Evolutionary conservation across 2,797 vertebrate genomes (phyloP).

Genomic region (Streptopelia turtur): DNA sequence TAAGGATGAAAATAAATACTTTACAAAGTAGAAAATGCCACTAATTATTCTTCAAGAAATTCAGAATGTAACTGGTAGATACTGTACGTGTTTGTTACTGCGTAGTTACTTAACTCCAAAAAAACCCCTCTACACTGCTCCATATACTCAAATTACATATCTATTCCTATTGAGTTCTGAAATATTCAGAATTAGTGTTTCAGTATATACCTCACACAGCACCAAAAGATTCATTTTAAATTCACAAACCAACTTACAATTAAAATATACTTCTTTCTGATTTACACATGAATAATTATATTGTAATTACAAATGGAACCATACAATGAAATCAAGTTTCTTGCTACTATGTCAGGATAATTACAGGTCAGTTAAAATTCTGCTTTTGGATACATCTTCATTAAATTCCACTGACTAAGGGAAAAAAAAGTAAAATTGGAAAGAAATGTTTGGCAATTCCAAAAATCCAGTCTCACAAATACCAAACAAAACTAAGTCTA

Average conservation of each 20-base stretch:
- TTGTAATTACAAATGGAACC: not conserved
- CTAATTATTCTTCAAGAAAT: not conserved
- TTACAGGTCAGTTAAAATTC: not conserved
- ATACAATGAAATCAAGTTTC: not conserved
- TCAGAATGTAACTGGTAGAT: not conserved
- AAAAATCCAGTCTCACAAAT: not conserved
- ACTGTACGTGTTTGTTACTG: not conserved
- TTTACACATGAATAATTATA: not conserved
- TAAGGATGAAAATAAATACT: not conserved
- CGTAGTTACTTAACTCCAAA: not conserved
- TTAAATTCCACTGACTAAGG: not conserved
- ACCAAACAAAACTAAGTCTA: not conserved
- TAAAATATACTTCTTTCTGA: not conserved
- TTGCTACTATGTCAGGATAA: not conserved
- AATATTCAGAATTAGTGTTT: not conserved
- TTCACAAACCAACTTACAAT: not conserved
- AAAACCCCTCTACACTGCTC: not conserved
- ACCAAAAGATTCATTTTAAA: not conserved
- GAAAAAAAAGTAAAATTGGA: not conserved
- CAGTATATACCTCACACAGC: not conserved
- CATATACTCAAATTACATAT: not conserved
- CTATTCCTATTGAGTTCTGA: not conserved
- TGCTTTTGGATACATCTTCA: not conserved
- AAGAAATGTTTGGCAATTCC: not conserved
- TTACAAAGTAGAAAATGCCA: not conserved